Conservation (phyloP, 2,113 vertebrate species). For the Cephalopterus ornatus region DNA sequence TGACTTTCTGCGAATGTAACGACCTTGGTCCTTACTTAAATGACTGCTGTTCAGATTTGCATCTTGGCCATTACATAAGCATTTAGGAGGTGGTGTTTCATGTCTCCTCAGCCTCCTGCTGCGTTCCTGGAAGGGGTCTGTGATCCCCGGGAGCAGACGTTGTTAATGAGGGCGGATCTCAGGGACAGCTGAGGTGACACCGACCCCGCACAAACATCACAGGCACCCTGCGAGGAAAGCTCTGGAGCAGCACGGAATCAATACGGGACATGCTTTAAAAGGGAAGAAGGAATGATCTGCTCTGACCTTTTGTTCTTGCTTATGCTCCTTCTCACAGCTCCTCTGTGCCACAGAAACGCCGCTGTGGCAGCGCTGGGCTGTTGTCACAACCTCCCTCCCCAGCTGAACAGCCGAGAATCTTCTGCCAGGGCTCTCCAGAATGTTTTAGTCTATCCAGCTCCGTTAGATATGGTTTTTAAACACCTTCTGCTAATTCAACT, state of each 20-base stretch:
- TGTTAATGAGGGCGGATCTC: not conserved
- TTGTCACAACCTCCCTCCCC: not conserved
- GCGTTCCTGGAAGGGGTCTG: not conserved
- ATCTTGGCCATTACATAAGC: not conserved
- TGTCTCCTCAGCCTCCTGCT: not conserved
- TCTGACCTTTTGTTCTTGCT: not conserved
- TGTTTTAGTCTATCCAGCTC: not conserved
- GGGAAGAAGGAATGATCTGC: not conserved
- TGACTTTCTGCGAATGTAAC: not conserved
- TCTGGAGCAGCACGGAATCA: not conserved
- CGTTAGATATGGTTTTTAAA: not conserved
- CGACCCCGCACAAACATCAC: not conserved
- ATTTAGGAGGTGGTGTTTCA: not conserved
- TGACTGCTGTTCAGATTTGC: not conserved
- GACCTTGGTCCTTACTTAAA: constrained; percentile 11
- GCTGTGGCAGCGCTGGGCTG: rapidly evolving
- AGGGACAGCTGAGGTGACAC: not conserved
- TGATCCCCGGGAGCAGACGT: not conserved
- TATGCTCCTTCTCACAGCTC: too few relatives aligned
- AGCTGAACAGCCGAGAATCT: not conserved
- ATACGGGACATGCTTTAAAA: not conserved
- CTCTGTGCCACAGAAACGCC: rapidly evolving
- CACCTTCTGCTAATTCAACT: not conserved
- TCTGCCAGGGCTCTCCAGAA: not conserved
- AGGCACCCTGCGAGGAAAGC: not conserved